These are phyloP conservation scores for Eupeodes latifasciatus DNA, from an alignment of 2,888 invertebrate genomes.

Conservation along the genomic window DNA sequence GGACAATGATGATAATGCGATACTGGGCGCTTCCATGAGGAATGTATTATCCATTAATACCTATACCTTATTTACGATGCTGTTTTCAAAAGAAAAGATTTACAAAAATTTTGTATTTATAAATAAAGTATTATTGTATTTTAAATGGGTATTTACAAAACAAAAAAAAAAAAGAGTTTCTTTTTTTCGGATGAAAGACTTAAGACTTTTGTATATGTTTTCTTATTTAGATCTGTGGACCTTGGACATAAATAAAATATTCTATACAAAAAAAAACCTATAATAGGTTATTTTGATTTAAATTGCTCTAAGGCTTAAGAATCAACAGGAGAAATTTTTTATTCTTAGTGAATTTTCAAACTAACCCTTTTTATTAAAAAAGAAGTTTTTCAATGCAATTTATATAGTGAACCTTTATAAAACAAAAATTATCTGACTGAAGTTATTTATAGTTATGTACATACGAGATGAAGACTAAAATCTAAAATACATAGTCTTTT, in stretches of 20 bases:
- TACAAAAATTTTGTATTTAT: slow-evolving; percentile 31
- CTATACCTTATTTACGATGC: slow-evolving; percentile 49
- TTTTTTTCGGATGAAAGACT: neutral
- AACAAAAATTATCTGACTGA: too few species aligned
- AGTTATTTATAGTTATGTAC: too few species aligned
- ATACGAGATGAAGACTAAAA: too few species aligned
- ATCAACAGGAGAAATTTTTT: too few species aligned
- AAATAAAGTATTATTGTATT: slow-evolving; percentile 33
- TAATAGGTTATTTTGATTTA: neutral
- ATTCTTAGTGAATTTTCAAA: too few species aligned
- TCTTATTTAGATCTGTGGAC: neutral
- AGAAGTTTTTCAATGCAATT: too few species aligned
- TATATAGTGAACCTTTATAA: too few species aligned
- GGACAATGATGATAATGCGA: slow-evolving; percentile 53
- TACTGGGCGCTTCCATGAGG: slow-evolving; percentile 39
- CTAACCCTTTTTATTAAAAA: too few species aligned
- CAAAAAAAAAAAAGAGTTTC: neutral
- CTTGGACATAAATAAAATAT: too few species aligned
- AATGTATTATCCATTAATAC: slow-evolving; percentile 54
- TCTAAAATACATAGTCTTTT: too few species aligned
- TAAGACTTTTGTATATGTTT: neutral
- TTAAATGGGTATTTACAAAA: slow-evolving; percentile 13
- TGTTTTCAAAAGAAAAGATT: slow-evolving; percentile 24
- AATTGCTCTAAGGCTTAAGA: neutral
- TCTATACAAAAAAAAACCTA: too few species aligned